Base-by-base conservation (phyloP, 2,113 vertebrate genomes). In the Pterophyllum scalare region DNA sequence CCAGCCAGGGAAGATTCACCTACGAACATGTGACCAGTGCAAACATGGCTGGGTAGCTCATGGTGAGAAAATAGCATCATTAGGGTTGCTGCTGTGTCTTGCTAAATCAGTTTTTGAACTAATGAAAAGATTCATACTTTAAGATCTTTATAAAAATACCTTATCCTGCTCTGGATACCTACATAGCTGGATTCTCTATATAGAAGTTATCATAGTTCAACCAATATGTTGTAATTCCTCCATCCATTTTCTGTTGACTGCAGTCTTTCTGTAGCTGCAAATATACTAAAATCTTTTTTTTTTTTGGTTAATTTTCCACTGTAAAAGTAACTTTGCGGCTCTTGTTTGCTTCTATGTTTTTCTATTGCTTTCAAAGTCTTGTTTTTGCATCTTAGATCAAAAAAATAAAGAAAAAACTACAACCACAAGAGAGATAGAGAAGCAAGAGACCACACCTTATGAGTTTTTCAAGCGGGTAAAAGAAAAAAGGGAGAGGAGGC, bases 21-120 rank as follows among this genome's bases (percentile, higher is more conserved):
- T 99, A 93, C 96, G 98, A 93, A 99, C 98, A 92, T 99, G 98
- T 92, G 98, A 99, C 95, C 98, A 99, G 93, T 99, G 98, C 95
- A 99, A 99, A 96, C 98, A 99, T 92, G 98, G 98, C 94, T 99
- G 98, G 98, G 98, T 99, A 88, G 98, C 98, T 93, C 98, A 99
- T 59, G 98, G 98, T 99, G 94, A 97, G 96, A 94, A 46, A 13
- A 54, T 24, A n/a, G 74, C 15, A 31, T 24, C 67, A 13, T 80
- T n/a, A 35, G 10, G 10, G 6, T 19, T 54, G 60, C 14, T 57
- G 2, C 2, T n/a, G 22, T 59, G 58, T 24, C 7, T 13, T 54
- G 31, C 67, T 13, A 72, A 72, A 33, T n/a, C 6, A 52, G 19
- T 31, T 31, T 31, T 72, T 31, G 26, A 72, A 54, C 52, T 33